Evolutionary conservation across 2,888 invertebrate species (phyloP).

Genomic region (Sphecodes monilicornis): DNA sequence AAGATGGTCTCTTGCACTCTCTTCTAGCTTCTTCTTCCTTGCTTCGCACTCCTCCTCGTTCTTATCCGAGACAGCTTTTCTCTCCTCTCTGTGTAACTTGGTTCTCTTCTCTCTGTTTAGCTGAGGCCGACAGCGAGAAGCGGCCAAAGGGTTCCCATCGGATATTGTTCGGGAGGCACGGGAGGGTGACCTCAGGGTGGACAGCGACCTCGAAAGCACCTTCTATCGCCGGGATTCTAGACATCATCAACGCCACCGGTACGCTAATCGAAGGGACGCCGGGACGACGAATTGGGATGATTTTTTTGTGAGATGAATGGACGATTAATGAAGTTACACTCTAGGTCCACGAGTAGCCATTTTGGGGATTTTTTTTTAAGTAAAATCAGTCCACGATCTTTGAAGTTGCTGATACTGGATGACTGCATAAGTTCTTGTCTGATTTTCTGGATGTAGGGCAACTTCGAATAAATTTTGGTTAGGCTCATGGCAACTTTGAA

Average conservation of each 20-base stretch:
- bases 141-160: constrained; percentile 74
- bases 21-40: neutral
- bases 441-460: too few relatives aligned
- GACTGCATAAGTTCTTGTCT: too few relatives aligned
- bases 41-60: neutral
- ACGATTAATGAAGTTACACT: too few relatives aligned
- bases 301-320: too few relatives aligned
- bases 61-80: neutral
- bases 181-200: constrained; percentile 74
- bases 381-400: too few relatives aligned
- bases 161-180: constrained; percentile 71
- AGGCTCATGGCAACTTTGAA: too few relatives aligned
- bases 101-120: constrained; percentile 48
- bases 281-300: too few relatives aligned
- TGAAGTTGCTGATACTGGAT: too few relatives aligned
- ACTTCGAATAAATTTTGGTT: too few relatives aligned
- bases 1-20: neutral
- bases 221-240: constrained; percentile 63
- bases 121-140: neutral
- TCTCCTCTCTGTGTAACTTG: constrained; percentile 17
- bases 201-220: constrained; percentile 74
- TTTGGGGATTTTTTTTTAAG: too few relatives aligned
- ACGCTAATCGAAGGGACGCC: constrained; percentile 56
- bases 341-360: too few relatives aligned
- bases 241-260: constrained; percentile 51